Evolutionary conservation across 2,888 invertebrate species (phyloP).

Genomic region (Ligdia adustata): DNA sequence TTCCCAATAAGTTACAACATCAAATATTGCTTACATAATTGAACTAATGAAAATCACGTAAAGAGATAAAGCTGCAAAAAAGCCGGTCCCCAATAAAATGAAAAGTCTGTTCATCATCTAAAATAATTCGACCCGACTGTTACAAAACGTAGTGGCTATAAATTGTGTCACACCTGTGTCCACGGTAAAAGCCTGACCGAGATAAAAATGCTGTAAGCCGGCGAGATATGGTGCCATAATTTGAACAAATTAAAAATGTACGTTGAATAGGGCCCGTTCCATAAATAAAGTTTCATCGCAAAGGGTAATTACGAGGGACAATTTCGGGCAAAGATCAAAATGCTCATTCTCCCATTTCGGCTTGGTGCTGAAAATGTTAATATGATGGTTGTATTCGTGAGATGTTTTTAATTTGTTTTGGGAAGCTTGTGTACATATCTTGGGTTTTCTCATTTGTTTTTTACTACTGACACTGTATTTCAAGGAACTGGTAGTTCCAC

Average conservation of each 20-base stretch:
- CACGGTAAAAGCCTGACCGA: constrained; percentile 21
- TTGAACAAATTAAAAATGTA: constrained; percentile 32
- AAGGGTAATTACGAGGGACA: constrained; percentile 24
- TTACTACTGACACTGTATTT: too few species aligned
- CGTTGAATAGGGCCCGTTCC: constrained; percentile 21
- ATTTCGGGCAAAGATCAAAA: constrained; percentile 22
- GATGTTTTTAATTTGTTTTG: background rate
- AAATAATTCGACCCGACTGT: constrained; percentile 18
- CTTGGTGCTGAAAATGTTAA: background rate
- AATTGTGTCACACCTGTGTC: constrained; percentile 28
- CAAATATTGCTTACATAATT: too few species aligned
- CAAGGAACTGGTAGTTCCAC: too few species aligned
- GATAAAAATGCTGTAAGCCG: constrained; percentile 26
- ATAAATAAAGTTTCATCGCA: constrained; percentile 27
- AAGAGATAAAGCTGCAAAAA: too few species aligned
- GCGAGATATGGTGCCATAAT: constrained; percentile 24
- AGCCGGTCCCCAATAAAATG: constrained; percentile 5
- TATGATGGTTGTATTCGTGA: background rate
- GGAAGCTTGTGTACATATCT: too few species aligned
- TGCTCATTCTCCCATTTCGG: constrained; percentile 1
- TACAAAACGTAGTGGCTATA: constrained; percentile 24
- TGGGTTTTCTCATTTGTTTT: too few species aligned
- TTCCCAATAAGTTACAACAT: too few species aligned
- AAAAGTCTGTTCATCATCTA: constrained; percentile 13
- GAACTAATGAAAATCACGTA: too few species aligned